These are phyloP conservation scores for Prosopocoilus inquinatus DNA, from an alignment of 2,888 invertebrate genomes.

Conservation along the genomic window DNA sequence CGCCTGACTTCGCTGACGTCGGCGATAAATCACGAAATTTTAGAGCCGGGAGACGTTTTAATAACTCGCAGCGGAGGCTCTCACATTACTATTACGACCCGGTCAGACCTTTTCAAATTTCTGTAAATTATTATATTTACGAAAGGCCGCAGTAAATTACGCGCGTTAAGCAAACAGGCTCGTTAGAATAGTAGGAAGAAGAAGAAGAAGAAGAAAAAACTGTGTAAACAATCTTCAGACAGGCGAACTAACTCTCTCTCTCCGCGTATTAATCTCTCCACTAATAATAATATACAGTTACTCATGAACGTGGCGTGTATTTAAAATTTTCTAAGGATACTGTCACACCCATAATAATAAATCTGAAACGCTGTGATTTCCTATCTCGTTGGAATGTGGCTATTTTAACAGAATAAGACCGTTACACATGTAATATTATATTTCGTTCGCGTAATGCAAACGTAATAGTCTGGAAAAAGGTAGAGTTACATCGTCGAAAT, in stretches of 20 bases:
- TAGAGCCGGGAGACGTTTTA: too few species aligned
- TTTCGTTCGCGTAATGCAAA: conserved; percentile 2
- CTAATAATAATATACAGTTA: neutral
- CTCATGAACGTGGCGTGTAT: neutral
- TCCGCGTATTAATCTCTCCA: neutral
- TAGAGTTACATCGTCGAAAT: neutral
- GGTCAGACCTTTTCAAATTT: too few species aligned
- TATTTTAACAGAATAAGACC: conserved; percentile 25
- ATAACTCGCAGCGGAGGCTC: too few species aligned
- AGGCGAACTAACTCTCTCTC: neutral
- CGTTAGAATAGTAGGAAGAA: too few species aligned
- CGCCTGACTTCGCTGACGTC: too few species aligned
- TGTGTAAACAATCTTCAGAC: neutral
- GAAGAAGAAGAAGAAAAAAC: neutral
- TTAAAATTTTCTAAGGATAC: conserved; percentile 2
- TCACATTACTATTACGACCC: too few species aligned
- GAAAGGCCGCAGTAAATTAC: too few species aligned
- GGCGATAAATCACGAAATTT: too few species aligned
- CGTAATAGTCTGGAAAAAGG: conserved; percentile 1
- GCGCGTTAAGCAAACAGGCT: too few species aligned
- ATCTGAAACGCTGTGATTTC: conserved; percentile 26
- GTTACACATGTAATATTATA: conserved; percentile 25
- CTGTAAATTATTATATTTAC: too few species aligned
- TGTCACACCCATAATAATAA: conserved; percentile 28
- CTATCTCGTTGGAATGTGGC: conserved; percentile 26